phyloP scores from a whole-genome alignment of 2,888 invertebrate genomes.

The Clistopyga incitator region DNA sequence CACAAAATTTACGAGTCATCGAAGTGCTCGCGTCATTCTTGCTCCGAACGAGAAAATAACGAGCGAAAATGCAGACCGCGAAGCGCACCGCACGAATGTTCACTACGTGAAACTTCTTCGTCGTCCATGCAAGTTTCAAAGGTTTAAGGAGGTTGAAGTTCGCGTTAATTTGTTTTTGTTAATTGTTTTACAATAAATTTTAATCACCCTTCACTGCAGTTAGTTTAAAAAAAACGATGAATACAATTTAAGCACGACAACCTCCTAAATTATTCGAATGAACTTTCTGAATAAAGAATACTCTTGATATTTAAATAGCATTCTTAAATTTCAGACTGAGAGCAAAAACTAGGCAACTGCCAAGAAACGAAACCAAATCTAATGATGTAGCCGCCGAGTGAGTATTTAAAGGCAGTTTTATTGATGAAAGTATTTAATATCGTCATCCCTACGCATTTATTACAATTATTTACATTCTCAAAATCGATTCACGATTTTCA shows the following conservation, averaged over 20 bases:
- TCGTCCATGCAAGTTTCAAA: slow-evolving; percentile 70
- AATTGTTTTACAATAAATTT: no score
- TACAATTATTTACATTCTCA: slow-evolving; percentile 46
- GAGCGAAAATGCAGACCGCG: slow-evolving; percentile 64
- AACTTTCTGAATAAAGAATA: not conserved
- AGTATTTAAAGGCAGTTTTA: slow-evolving; percentile 49
- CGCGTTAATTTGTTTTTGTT: no score
- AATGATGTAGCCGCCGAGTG: slow-evolving; percentile 68
- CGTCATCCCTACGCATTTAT: slow-evolving; percentile 21
- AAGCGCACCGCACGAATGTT: slow-evolving; percentile 66
- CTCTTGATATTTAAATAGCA: not conserved
- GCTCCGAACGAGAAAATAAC: slow-evolving; percentile 56
- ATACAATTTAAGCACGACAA: no score
- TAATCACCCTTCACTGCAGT: no score
- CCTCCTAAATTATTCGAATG: no score
- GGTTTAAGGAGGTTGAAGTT: no score
- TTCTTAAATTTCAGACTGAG: slow-evolving; percentile 67
- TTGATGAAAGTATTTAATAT: slow-evolving; percentile 22
- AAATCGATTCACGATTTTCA: not conserved
- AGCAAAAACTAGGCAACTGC: slow-evolving; percentile 69
- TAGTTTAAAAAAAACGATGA: no score
- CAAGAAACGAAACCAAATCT: slow-evolving; percentile 66
- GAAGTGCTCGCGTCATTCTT: slow-evolving; percentile 48
- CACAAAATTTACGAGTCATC: slow-evolving; percentile 56
- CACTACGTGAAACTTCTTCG: slow-evolving; percentile 64